Base-by-base conservation (phyloP, 2,888 invertebrate species). In the Machimus atricapillus region DNA sequence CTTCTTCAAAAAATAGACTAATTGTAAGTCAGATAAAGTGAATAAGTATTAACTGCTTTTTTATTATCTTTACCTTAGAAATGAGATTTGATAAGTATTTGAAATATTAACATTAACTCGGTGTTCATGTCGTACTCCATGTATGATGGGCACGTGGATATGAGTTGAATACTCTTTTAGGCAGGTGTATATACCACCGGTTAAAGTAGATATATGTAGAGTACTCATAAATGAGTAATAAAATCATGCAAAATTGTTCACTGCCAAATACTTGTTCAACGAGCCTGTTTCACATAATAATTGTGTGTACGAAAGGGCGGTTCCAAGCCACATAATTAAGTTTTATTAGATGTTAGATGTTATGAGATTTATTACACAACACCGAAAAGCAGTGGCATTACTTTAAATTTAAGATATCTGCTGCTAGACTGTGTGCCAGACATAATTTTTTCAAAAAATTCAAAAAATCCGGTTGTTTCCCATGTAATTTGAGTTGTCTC, bases 401-500 rank as follows among this genome's bases (percentile, higher is more conserved):
- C 66, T 66, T 66, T 2, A 66, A 66, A 66, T 66, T 23, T 19
- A 66, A 23, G 12, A 5, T 19, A 66, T 58, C 58, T n/a, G 23
- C 58, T 23, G 16, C 23, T 66, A 66, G 23, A 23, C 66, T 23
- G 8, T 19, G 23, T 27, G 66, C 23, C 12, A 66, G 66, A 27
- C 66, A 66, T 12, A 23, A 12, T 0, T 27, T 27, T 66, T 19
- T 23, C 12, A 23, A 66, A 19, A 27, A 66, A 66, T 66, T 66
- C 14, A 23, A 66, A 66, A 43, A 78, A 78, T 78, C 78, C 78
- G 78, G 78, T 78, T 78, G 43, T 78, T 78, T 78, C 43, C 43
- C 78, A 78, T 43, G 40, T 23, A 37, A 43, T 9, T 9, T 3
- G 40, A 40, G 78, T 78, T 40, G 78, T 78, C 78, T 8, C 43